Conservation (phyloP, 2,797 vertebrate genomes). For the Aeoliscus strigatus region DNA sequence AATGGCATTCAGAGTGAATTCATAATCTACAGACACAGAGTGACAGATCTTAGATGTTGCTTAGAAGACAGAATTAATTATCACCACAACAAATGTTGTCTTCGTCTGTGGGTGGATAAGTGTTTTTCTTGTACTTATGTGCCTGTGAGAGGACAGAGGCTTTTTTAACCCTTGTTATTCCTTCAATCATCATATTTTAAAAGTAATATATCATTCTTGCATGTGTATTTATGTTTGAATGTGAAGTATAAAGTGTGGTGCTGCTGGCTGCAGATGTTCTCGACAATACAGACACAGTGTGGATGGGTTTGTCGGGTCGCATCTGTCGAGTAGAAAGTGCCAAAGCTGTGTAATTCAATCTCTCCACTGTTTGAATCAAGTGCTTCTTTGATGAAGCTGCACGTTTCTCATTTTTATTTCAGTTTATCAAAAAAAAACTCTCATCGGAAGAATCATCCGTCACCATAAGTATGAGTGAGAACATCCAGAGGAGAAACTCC, state of each 20-base stretch:
- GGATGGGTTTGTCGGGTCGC: slow-evolving; percentile 21
- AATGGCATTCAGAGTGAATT: slow-evolving; percentile 10
- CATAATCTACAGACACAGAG: slow-evolving; percentile 2
- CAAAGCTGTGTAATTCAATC: slow-evolving; percentile 19
- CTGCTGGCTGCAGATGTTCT: slow-evolving; percentile 9
- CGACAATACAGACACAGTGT: slow-evolving; percentile 2
- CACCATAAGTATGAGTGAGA: too few relatives aligned
- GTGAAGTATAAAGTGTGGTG: not conserved
- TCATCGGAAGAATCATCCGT: too few relatives aligned
- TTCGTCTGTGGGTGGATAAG: slow-evolving; percentile 44
- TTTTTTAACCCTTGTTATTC: too few relatives aligned
- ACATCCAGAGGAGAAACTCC: too few relatives aligned
- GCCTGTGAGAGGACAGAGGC: slow-evolving; percentile 30
- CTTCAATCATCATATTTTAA: too few relatives aligned
- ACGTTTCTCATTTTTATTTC: too few relatives aligned
- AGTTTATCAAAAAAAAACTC: too few relatives aligned
- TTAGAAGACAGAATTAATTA: slow-evolving; percentile 55
- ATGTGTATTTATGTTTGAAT: not conserved
- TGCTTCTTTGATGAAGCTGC: not conserved
- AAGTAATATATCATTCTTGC: too few relatives aligned
- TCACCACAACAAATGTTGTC: slow-evolving; percentile 56
- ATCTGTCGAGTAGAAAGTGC: slow-evolving; percentile 10
- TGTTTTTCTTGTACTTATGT: slow-evolving; percentile 21
- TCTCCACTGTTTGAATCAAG: slow-evolving; percentile 12
- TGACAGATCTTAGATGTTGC: slow-evolving; percentile 23